Base-by-base conservation (phyloP, 2,113 vertebrate species). In the Ceyx melanurus region DNA sequence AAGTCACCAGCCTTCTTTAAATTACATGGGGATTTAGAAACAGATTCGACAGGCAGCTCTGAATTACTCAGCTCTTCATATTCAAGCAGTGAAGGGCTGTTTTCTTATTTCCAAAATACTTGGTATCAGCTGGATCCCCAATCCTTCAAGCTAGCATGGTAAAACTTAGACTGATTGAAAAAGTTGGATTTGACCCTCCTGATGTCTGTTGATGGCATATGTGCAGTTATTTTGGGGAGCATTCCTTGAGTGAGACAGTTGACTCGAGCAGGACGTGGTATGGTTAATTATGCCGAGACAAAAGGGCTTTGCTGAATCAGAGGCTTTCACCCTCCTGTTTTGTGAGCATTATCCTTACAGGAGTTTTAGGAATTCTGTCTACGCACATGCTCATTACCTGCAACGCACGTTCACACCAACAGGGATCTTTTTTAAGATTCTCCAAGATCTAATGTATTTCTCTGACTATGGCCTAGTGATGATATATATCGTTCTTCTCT, bases 401-500 rank as follows among this genome's bases (percentile, higher is more conserved):
- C 70, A 87, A 11, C 40, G 48, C 35, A 53, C 5, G 0, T 70
- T 80, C 33, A 6, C 29, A 29, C 0, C 5, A 86, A 78, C 86
- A 61, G 0, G 2, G 21, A 6, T 50, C 72, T 79, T 92, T 92
- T 90, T 80, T 67, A 76, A 70, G 77, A 67, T 93, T 95, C 74
- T 70, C 29, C 33, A 73, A 82, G 66, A 82, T 83, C 28, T 77
- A 67, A 90, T 94, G 28, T 75, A 82, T 86, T 76, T 89, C 70
- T 92, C 42, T 82, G 33, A 43, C 51, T 85, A 9, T 65, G 21
- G 75, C 56, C 93, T 71, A 89, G 29, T 70, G 76, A 93, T 94
- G 94, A 93, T 94, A 81, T 8, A 15, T 21, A 60, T 88, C 86
- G 42, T 51, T 82, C 37, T 93, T 95, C 89, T 96, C 62, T 86